Percentiles rank a stretch among this genome's conserved stretches.
These are phyloP conservation scores for Phocoena phocoena DNA, from an alignment of 2,113 vertebrate species.

Conservation along the genomic window DNA sequence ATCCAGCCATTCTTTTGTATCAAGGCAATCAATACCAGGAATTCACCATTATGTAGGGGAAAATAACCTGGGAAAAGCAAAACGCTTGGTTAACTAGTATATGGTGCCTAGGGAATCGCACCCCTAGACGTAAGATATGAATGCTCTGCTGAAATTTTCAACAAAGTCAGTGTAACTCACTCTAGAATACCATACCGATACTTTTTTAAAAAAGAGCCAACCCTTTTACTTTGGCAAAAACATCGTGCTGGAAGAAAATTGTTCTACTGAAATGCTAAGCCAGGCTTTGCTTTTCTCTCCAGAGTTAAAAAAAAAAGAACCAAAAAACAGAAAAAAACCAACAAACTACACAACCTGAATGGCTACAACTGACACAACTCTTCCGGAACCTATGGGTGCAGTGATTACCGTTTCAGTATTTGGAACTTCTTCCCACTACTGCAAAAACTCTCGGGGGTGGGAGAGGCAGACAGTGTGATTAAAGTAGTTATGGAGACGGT, in stretches of 20 bases:
- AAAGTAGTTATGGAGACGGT: constrained; percentile 41
- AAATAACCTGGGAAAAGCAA: constrained; percentile 54
- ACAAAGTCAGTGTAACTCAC: not conserved
- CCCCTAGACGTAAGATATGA: not conserved
- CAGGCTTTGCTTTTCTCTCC: constrained; percentile 18
- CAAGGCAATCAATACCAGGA: constrained; percentile 79
- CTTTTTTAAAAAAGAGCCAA: not conserved
- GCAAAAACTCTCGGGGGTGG: constrained; percentile 5
- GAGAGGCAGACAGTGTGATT: not conserved
- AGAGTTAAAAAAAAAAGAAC: not conserved
- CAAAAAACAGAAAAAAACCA: not conserved
- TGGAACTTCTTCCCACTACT: constrained; percentile 37
- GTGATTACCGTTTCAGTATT: not conserved
- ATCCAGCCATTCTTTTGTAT: constrained; percentile 76
- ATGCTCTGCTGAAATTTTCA: not conserved
- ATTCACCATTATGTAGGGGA: constrained; percentile 55
- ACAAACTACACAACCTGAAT: not conserved
- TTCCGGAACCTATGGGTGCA: not conserved
- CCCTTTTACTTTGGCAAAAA: constrained; percentile 67
- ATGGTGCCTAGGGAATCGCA: not conserved
- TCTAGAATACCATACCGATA: not conserved
- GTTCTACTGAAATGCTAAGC: constrained; percentile 54
- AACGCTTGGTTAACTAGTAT: not conserved
- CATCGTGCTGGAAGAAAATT: not conserved
- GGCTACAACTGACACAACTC: constrained; percentile 37